Conservation (phyloP, 2,113 vertebrate genomes). For the Machaerirhynchus nigripectus region DNA sequence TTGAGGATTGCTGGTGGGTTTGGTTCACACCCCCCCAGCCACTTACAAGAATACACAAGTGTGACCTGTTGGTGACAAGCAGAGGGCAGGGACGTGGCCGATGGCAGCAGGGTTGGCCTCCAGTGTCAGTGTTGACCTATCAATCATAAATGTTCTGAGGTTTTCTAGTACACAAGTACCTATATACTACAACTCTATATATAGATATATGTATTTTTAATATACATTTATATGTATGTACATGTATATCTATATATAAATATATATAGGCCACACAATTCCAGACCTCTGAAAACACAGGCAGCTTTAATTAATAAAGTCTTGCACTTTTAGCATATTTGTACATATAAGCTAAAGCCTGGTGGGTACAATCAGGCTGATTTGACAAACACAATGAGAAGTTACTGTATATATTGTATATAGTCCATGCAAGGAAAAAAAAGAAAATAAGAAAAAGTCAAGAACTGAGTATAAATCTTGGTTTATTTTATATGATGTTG, state of each 20-base stretch:
- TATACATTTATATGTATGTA: neutral
- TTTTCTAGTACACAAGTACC: neutral
- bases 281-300: conserved; percentile 63
- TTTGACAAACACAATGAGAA: conserved; percentile 41
- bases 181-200: neutral
- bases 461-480: conserved; percentile 48
- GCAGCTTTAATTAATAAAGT: conserved; percentile 67
- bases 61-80: neutral
- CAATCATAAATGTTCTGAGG: neutral
- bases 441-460: neutral
- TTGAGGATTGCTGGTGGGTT: neutral
- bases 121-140: rapidly evolving
- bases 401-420: conserved; percentile 61
- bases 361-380: conserved; percentile 27
- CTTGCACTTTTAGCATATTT: conserved; percentile 73
- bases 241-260: neutral
- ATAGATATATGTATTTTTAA: neutral
- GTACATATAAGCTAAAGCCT: conserved; percentile 69
- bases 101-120: neutral
- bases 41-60: neutral
- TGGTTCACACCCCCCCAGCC: neutral
- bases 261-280: conserved; percentile 33
- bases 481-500: conserved; percentile 74
- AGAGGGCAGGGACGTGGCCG: rapidly evolving
- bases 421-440: neutral